Evolutionary conservation across 2,888 invertebrate species (phyloP).

Genomic region (Calameuta idolon): DNA sequence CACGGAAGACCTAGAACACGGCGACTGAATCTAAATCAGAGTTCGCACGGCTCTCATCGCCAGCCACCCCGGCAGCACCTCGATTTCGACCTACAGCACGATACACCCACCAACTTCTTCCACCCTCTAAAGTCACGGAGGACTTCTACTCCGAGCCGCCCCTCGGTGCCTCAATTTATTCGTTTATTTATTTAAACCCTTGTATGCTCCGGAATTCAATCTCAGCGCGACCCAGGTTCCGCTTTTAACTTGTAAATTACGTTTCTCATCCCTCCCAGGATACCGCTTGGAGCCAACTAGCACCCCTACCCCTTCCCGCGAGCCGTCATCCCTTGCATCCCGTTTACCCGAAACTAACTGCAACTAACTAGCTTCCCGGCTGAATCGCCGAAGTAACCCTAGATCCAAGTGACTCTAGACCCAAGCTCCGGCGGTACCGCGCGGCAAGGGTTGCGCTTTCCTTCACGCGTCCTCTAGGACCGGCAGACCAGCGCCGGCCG

Average conservation of each 20-base stretch:
- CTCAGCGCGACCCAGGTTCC: conserved; percentile 2
- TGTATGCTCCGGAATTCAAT: conserved; percentile 16
- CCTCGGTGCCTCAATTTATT: conserved; percentile 8
- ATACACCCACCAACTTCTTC: not conserved
- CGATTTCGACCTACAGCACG: not conserved
- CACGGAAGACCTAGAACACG: conserved; percentile 34
- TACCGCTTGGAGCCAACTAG: not conserved
- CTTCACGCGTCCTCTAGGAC: not conserved
- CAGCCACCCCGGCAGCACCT: not conserved
- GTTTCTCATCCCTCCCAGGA: not conserved
- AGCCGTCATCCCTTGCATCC: not conserved
- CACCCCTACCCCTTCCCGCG: not conserved
- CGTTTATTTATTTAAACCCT: conserved; percentile 23
- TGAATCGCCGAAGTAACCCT: not conserved
- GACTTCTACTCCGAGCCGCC: not conserved
- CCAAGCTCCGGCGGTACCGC: not conserved
- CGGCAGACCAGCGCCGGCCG: not conserved
- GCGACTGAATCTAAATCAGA: conserved; percentile 28
- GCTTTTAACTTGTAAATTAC: conserved; percentile 18
- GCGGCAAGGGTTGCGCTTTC: not conserved
- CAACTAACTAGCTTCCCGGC: not conserved
- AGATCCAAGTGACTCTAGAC: not conserved
- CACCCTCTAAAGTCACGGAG: not conserved
- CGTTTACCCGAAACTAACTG: not conserved
- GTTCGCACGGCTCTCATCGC: not conserved